Evolutionary conservation across 2,888 invertebrate genomes (phyloP).

Genomic region (Blomia tropicalis): DNA sequence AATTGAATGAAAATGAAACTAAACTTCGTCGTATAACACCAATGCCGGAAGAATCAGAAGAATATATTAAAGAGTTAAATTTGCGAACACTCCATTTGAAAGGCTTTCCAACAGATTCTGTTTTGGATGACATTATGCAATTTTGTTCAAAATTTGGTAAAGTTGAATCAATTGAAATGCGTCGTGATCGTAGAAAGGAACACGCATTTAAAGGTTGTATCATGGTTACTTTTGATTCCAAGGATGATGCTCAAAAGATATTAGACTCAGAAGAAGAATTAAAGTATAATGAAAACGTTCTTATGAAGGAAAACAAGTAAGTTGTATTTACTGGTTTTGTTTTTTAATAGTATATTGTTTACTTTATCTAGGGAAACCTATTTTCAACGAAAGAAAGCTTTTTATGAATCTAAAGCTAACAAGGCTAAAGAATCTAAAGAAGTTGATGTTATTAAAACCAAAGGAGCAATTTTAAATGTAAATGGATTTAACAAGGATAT

Average conservation of each 20-base stretch:
- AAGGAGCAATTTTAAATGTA: constrained; percentile 46
- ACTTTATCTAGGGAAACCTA: constrained; percentile 34
- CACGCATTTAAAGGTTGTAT: constrained; percentile 57
- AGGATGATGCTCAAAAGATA: constrained; percentile 64
- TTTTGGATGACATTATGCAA: constrained; percentile 34
- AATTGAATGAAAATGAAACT: constrained; percentile 51
- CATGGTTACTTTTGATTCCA: constrained; percentile 65
- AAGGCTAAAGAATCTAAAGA: constrained; percentile 33
- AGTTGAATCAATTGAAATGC: constrained; percentile 32
- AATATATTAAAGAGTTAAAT: constrained; percentile 58
- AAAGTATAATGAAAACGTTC: constrained; percentile 57
- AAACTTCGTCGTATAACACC: constrained; percentile 60
- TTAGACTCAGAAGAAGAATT: constrained; percentile 47
- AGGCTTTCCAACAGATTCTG: constrained; percentile 34
- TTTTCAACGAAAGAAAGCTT: constrained; percentile 42
- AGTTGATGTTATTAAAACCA: constrained; percentile 34
- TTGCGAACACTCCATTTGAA: constrained; percentile 60
- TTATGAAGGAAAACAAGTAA: constrained; percentile 33
- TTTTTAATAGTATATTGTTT: constrained; percentile 21
- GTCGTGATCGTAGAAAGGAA: constrained; percentile 27
- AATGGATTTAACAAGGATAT: constrained; percentile 46
- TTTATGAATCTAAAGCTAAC: constrained; percentile 32
- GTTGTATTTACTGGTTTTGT: constrained; percentile 23
- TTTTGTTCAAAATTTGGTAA: constrained; percentile 35
- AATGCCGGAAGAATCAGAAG: constrained; percentile 66